A percentile compares a stretch with the other conserved stretches of the same genome.
Conservation (phyloP, 2,888 invertebrate species). For the Selenia dentaria region DNA sequence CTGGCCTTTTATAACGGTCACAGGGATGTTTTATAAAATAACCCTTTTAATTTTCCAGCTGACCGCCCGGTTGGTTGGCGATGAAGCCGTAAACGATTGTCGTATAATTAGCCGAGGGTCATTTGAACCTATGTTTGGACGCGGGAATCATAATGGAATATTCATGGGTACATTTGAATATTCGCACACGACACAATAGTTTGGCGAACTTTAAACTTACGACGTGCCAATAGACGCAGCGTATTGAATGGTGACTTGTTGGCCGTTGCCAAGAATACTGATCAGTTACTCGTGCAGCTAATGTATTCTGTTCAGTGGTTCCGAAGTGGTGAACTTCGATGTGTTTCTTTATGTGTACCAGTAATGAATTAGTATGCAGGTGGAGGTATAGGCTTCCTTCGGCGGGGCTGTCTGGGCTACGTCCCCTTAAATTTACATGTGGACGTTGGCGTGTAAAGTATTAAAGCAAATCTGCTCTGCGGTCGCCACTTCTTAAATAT, state of each 20-base stretch:
- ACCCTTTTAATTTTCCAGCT: slow-evolving; percentile 68
- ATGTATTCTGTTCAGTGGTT: slow-evolving; percentile 33
- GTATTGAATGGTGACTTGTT: slow-evolving; percentile 39
- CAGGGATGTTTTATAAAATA: slow-evolving; percentile 40
- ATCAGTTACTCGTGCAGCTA: slow-evolving; percentile 50
- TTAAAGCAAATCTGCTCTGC: too few relatives aligned
- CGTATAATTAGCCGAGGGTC: slow-evolving; percentile 44
- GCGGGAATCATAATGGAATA: slow-evolving; percentile 22
- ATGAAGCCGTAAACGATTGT: slow-evolving; percentile 44
- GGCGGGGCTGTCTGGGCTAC: slow-evolving; percentile 57
- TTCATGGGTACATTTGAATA: slow-evolving; percentile 46
- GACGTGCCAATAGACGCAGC: slow-evolving; percentile 52
- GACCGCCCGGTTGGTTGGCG: slow-evolving; percentile 51
- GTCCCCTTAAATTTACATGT: slow-evolving; percentile 65
- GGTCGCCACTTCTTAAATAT: slow-evolving; percentile 34
- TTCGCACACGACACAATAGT: slow-evolving; percentile 48
- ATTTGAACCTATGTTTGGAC: slow-evolving; percentile 1
- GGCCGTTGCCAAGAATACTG: slow-evolving; percentile 62
- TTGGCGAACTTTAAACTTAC: slow-evolving; percentile 61
- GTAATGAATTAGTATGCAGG: slow-evolving; percentile 72
- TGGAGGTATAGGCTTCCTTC: slow-evolving; percentile 55
- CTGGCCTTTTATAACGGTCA: slow-evolving; percentile 44
- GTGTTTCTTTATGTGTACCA: slow-evolving; percentile 32
- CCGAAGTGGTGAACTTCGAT: slow-evolving; percentile 20
- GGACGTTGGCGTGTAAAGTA: slow-evolving; percentile 34